Evolutionary conservation across 2,797 vertebrate genomes (phyloP).

Genomic region (Chelon labrosus): DNA sequence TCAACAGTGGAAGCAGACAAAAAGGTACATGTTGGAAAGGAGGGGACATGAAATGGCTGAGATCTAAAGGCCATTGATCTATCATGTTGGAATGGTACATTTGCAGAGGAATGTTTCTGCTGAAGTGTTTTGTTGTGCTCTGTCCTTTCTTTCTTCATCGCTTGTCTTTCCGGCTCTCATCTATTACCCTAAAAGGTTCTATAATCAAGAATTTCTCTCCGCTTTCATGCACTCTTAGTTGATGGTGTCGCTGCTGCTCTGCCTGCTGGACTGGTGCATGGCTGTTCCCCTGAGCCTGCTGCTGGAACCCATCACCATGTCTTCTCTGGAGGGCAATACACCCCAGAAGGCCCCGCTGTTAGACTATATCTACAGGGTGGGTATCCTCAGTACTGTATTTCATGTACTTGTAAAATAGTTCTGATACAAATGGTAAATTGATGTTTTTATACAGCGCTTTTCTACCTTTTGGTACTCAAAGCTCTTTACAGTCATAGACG

Average conservation of each 20-base stretch:
- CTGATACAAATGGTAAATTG: neutral
- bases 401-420: no score
- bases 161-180: slow-evolving; percentile 2
- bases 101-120: slow-evolving; percentile 79
- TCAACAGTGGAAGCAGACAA: slow-evolving; percentile 96
- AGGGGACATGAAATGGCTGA: slow-evolving; percentile 63
- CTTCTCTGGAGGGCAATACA: slow-evolving; percentile 86
- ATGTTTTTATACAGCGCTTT: no score
- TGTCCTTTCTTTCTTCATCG: slow-evolving; percentile 3
- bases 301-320: slow-evolving; percentile 90
- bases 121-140: slow-evolving; percentile 43
- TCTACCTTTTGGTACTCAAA: no score
- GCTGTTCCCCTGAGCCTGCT: slow-evolving; percentile 90
- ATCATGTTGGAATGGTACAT: slow-evolving; percentile 69
- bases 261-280: slow-evolving; percentile 99
- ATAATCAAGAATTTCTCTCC: neutral
- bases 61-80: slow-evolving; percentile 75
- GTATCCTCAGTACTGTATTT: slow-evolving; percentile 57
- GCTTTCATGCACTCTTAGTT: slow-evolving; percentile 82
- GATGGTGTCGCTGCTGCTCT: slow-evolving; percentile 95
- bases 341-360: slow-evolving; percentile 89
- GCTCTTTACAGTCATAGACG: no score
- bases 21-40: slow-evolving; percentile 88
- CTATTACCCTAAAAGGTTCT: neutral
- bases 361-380: slow-evolving; percentile 97